Evolutionary conservation across 2,113 vertebrate species (phyloP).

Genomic region (Tylochromis polylepis): DNA sequence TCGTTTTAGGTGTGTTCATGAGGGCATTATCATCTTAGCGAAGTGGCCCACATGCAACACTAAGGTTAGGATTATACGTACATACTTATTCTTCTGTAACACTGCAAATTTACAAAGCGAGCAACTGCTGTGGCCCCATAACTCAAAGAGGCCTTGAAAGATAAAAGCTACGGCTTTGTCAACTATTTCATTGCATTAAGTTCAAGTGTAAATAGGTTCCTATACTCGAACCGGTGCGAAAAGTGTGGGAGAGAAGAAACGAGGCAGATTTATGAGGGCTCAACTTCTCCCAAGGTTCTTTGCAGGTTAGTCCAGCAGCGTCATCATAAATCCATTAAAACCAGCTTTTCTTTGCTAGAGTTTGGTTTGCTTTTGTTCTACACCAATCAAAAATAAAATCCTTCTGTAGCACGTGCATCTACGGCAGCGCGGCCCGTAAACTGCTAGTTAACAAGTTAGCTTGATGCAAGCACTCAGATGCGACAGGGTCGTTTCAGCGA

Average conservation of each 20-base stretch:
- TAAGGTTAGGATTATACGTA: background rate
- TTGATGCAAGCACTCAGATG: background rate
- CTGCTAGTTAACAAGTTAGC: background rate
- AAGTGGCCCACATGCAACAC: background rate
- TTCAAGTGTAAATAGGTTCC: background rate
- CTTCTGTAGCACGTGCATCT: background rate
- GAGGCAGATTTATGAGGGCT: background rate
- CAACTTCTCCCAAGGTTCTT: background rate
- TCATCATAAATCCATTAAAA: background rate
- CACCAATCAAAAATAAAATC: background rate
- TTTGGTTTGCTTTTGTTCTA: background rate
- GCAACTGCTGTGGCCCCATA: background rate
- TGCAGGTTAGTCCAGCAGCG: background rate
- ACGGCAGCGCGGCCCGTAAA: rapidly evolving
- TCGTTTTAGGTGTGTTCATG: background rate
- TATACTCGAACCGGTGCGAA: rapidly evolving
- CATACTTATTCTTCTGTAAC: background rate
- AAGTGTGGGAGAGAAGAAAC: background rate
- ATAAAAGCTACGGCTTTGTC: background rate
- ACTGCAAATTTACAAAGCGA: background rate
- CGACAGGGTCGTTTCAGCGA: background rate
- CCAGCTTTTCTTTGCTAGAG: background rate
- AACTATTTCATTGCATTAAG: background rate
- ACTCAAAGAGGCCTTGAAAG: background rate
- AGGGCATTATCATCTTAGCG: background rate